Conservation (phyloP, 2,888 invertebrate species). For the Meloe dianella region DNA sequence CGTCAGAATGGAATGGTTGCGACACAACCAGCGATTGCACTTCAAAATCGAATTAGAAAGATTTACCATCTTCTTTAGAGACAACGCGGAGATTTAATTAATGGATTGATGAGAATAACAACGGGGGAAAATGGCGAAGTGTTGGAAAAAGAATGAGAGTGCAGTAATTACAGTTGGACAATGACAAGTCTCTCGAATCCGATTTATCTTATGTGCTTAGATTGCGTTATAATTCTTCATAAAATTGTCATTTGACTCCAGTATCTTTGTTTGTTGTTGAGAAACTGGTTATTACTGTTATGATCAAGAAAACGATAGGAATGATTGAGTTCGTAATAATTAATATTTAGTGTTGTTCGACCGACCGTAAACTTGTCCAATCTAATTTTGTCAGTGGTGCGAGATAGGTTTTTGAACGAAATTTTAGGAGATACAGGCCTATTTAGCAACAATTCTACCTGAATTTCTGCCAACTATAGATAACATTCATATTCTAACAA, state of each 20-base stretch:
- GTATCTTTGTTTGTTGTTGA: slow-evolving; percentile 1
- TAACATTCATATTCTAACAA: slow-evolving; percentile 38
- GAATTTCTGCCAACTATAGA: slow-evolving; percentile 37
- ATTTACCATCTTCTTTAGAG: slow-evolving; percentile 42
- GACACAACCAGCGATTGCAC: slow-evolving; percentile 19
- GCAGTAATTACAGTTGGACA: slow-evolving; percentile 39
- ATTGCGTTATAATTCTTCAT: slow-evolving; percentile 39
- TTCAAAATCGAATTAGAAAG: slow-evolving; percentile 39
- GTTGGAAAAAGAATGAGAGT: background rate
- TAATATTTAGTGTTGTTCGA: slow-evolving; percentile 42
- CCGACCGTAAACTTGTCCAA: slow-evolving; percentile 33
- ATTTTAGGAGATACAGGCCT: background rate
- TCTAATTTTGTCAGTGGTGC: slow-evolving; percentile 21
- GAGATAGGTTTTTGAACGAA: slow-evolving; percentile 7
- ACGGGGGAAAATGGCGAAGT: slow-evolving; percentile 15
- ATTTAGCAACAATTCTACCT: slow-evolving; percentile 20
- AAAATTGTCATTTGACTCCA: slow-evolving; percentile 21
- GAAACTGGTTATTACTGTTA: slow-evolving; percentile 11
- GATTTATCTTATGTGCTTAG: slow-evolving; percentile 21
- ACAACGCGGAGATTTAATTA: slow-evolving; percentile 49
- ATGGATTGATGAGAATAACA: slow-evolving; percentile 42
- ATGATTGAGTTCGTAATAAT: slow-evolving; percentile 40
- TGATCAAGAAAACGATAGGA: slow-evolving; percentile 32
- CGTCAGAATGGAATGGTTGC: background rate
- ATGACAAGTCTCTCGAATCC: slow-evolving; percentile 34